Percentiles rank a stretch among this genome's conserved stretches.
Conservation (phyloP, 2,113 vertebrate species). For the Nanorana parkeri region DNA sequence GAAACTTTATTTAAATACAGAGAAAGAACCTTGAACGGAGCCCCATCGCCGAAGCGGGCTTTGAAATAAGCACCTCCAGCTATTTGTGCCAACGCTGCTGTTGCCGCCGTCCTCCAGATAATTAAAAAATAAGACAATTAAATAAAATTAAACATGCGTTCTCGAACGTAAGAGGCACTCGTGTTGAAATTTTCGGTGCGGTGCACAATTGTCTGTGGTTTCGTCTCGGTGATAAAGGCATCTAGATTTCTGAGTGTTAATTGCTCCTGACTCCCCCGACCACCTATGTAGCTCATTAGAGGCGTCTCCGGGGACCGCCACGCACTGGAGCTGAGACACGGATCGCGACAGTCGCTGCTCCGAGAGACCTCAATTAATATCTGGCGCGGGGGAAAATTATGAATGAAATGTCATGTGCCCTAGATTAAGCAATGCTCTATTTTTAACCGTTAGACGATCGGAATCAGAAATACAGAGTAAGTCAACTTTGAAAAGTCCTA, state of each 20-base stretch:
- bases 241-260: not conserved
- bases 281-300: not conserved
- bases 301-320: not conserved
- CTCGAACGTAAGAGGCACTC: not conserved
- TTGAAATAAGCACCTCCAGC: no score
- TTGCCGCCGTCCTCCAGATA: no score
- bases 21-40: no score
- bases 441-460: no score
- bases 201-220: not conserved
- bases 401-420: not conserved
- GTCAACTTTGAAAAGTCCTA: no score
- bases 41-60: no score
- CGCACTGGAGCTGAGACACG: conserved; percentile 6
- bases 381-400: not conserved
- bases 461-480: no score
- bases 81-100: no score
- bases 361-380: conserved; percentile 11
- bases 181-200: not conserved
- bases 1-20: no score
- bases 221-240: not conserved
- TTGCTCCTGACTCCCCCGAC: not conserved
- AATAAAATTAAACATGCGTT: no score
- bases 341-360: not conserved
- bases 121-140: no score
- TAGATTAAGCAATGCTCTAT: no score